These are phyloP conservation scores for Hystrix cristata DNA, from an alignment of 2,113 vertebrate genomes.

Conservation along the genomic window DNA sequence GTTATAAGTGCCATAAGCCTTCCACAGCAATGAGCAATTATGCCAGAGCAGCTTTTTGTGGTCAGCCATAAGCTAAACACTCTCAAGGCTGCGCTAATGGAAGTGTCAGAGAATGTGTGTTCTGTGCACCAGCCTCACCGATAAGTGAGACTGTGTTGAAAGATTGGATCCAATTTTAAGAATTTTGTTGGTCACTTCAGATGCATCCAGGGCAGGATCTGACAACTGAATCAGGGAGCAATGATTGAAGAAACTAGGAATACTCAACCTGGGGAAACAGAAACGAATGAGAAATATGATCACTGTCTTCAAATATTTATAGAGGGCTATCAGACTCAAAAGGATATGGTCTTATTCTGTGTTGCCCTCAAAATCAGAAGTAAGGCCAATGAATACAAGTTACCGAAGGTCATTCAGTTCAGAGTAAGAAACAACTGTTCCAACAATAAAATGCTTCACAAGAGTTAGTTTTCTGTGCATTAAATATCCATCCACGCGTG, in stretches of 20 bases:
- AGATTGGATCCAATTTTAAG: neutral
- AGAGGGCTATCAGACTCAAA: slow-evolving; percentile 36
- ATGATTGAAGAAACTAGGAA: slow-evolving; percentile 2
- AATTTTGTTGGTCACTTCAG: slow-evolving; percentile 31
- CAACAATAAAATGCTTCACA: slow-evolving; percentile 47
- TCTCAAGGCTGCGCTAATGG: slow-evolving; percentile 47
- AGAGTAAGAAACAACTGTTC: slow-evolving; percentile 22
- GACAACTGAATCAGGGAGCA: slow-evolving; percentile 36
- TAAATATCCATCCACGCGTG: neutral
- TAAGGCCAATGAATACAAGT: slow-evolving; percentile 5
- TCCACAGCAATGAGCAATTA: slow-evolving; percentile 25
- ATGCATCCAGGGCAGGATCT: slow-evolving; percentile 7
- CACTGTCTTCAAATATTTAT: slow-evolving; percentile 56
- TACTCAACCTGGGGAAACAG: slow-evolving; percentile 12
- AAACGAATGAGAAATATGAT: slow-evolving; percentile 49
- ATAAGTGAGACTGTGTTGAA: slow-evolving; percentile 41
- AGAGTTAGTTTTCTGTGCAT: neutral
- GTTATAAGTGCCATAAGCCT: neutral
- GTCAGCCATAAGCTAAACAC: slow-evolving; percentile 46
- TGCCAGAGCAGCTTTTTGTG: slow-evolving; percentile 44
- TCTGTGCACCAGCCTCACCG: neutral
- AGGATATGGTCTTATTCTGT: neutral
- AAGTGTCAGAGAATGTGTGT: neutral
- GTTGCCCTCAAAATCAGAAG: slow-evolving; percentile 50
- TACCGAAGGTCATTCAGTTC: neutral